Conservation (phyloP, 37 sponge, comb jelly and placozoan genomes). For the Ephydatia muelleri region DNA sequence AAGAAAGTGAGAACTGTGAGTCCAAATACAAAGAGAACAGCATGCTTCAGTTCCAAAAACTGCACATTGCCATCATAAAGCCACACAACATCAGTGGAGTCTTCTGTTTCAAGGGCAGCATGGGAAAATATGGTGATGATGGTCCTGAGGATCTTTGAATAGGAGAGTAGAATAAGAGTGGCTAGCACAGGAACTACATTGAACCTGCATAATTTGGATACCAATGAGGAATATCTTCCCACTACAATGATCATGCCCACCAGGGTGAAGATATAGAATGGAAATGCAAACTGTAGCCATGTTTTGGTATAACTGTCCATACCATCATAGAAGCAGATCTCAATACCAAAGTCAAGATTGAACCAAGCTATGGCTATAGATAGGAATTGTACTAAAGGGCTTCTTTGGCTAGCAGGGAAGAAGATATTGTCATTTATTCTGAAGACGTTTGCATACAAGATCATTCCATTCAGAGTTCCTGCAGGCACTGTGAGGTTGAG, state of each 20-base stretch:
- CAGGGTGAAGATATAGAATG: conserved; percentile 31
- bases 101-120: too few relatives aligned
- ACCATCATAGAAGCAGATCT: conserved; percentile 37
- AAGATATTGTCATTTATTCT: conserved; percentile 6
- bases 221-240: not conserved
- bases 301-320: conserved; percentile 16
- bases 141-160: conserved; percentile 21
- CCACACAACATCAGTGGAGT: not conserved
- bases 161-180: conserved; percentile 46
- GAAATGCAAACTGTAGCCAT: conserved; percentile 36
- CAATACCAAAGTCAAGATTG: conserved; percentile 19
- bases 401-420: not conserved
- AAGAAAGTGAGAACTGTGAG: not conserved
- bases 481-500: conserved; percentile 19
- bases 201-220: conserved; percentile 19
- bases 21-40: not conserved
- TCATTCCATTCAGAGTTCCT: conserved; percentile 34
- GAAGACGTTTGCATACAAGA: conserved; percentile 40
- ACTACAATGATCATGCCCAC: conserved; percentile 14
- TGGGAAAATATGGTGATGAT: not conserved
- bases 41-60: not conserved
- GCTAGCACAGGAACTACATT: conserved; percentile 45
- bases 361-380: conserved; percentile 13
- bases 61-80: conserved; percentile 2
- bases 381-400: conserved; percentile 4